Percentiles rank a stretch among this genome's conserved stretches.
Evolutionary conservation across 2,888 invertebrate genomes (phyloP).

Genomic region (Quadroppia sp.): DNA sequence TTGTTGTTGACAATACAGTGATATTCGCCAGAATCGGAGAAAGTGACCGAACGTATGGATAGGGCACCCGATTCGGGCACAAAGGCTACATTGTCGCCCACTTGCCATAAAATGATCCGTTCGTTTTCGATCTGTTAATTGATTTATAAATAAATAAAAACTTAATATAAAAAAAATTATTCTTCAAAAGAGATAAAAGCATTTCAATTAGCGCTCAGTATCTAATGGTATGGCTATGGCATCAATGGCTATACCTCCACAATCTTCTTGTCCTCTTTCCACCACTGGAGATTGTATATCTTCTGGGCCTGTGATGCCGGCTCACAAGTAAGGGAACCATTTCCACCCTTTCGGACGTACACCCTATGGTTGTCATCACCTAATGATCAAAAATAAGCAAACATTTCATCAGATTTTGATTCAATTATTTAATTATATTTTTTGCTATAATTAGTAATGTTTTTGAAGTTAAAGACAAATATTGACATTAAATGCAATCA

Average conservation of each 20-base stretch:
- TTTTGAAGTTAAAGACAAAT: slow-evolving; percentile 4
- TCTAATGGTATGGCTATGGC: background rate
- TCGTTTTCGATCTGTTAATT: slow-evolving; percentile 41
- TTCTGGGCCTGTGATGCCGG: slow-evolving; percentile 45
- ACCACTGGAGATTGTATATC: slow-evolving; percentile 46
- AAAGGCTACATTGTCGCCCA: slow-evolving; percentile 45
- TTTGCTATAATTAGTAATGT: background rate
- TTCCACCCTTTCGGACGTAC: slow-evolving; percentile 45
- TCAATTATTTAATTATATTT: background rate
- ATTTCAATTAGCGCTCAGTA: background rate
- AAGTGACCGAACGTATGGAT: slow-evolving; percentile 43
- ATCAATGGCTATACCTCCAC: slow-evolving; percentile 43
- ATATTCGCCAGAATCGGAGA: slow-evolving; percentile 47
- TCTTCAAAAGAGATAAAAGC: slow-evolving; percentile 24
- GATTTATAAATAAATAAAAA: background rate
- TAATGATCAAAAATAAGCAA: background rate
- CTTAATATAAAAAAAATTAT: background rate
- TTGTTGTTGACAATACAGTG: slow-evolving; percentile 47
- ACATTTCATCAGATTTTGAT: background rate
- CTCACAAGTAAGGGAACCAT: slow-evolving; percentile 46
- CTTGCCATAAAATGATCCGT: slow-evolving; percentile 45
- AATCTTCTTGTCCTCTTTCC: slow-evolving; percentile 46
- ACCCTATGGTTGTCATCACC: slow-evolving; percentile 46
- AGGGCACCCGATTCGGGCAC: slow-evolving; percentile 46
- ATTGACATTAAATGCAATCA: slow-evolving; percentile 23